Base-by-base conservation (phyloP, 2,113 vertebrate genomes). In the Chaetodon auriga region DNA sequence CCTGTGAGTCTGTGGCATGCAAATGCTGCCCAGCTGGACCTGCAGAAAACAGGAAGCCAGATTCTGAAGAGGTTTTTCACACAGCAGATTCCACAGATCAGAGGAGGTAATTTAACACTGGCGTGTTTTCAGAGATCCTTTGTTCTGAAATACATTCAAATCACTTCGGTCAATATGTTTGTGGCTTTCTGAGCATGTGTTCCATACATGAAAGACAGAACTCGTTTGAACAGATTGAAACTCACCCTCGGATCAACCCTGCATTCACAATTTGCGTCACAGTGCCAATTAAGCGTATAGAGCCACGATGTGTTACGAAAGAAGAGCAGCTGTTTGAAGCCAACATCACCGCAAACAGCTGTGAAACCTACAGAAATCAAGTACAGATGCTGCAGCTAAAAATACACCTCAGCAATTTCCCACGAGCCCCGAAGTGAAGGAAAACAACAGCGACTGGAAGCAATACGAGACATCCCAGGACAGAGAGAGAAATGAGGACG, bases 321-420 rank as follows among this genome's bases (percentile, higher is more conserved):
- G 57, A 73, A 61, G 18, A 75, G 77, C 89, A 88, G 85, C 88
- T 90, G 91, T 73, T 91, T 82, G 72, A 14, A 38, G 80, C 62
- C 65, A 45, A 23, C 63, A 21, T 81, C 78, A 86, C 38, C 19
- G 45, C 77, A 16, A 82, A 69, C 92, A 93, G 93, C 86, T 92
- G 90, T 57, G 84, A 36, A 81, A 78, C 77, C 72, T 38, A 53
- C 49, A 53, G 8, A 43, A 78, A 90, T 82, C 25, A 75, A 71
- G 73, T 87, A 70, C 92, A 92, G 90, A 93, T 93, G 91, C 83
- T 82, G 66, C 3, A 46, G 81, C 78, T 90, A 87, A 90, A 94
- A 90, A 93, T 90, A 93, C 82, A 82, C 70, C 63, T 83, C 38
- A 5, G 60, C 35, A 41, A 54, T 68, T 82, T 68, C 78, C 71